Conservation (phyloP, 2,888 invertebrate genomes). For the Hypselothyrea guttata region DNA sequence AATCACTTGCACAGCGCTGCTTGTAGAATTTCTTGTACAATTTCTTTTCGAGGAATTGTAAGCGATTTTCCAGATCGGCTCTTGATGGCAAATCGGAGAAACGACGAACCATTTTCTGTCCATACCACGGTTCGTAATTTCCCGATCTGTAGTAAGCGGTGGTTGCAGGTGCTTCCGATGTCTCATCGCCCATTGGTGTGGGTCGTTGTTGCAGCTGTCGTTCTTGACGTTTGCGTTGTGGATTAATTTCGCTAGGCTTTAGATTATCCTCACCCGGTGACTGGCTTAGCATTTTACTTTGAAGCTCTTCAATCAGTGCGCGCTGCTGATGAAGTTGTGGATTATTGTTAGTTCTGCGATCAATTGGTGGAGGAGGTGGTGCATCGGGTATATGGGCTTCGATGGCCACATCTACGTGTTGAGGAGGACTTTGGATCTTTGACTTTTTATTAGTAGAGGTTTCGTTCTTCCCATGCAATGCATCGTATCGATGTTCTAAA, state of each 20-base stretch:
- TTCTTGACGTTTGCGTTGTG: constrained; percentile 49
- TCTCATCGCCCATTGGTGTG: constrained; percentile 75
- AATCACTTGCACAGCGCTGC: constrained; percentile 82
- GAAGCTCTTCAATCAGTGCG: constrained; percentile 75
- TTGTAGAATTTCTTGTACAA: constrained; percentile 78
- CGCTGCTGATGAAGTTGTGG: constrained; percentile 57
- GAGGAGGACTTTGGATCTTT: constrained; percentile 23
- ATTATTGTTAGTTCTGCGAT: constrained; percentile 25
- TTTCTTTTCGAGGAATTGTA: constrained; percentile 79
- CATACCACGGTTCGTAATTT: constrained; percentile 73
- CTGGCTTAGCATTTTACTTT: constrained; percentile 63
- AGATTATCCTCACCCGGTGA: constrained; percentile 64
- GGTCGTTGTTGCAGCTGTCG: constrained; percentile 49
- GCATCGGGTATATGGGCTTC: constrained; percentile 62
- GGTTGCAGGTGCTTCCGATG: constrained; percentile 81
- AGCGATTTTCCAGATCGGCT: constrained; percentile 80
- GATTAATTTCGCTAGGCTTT: constrained; percentile 76
- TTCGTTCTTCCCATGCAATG: constrained; percentile 54
- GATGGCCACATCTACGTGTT: constrained; percentile 55
- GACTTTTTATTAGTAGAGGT: constrained; percentile 6
- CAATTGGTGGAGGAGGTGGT: constrained; percentile 56
- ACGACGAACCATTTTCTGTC: constrained; percentile 79
- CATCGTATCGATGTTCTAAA: constrained; percentile 65
- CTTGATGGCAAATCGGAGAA: constrained; percentile 80
- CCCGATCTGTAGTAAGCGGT: constrained; percentile 79